These are phyloP conservation scores for Crotalus viridis DNA, from an alignment of 2,113 vertebrate genomes.

Conservation along the genomic window DNA sequence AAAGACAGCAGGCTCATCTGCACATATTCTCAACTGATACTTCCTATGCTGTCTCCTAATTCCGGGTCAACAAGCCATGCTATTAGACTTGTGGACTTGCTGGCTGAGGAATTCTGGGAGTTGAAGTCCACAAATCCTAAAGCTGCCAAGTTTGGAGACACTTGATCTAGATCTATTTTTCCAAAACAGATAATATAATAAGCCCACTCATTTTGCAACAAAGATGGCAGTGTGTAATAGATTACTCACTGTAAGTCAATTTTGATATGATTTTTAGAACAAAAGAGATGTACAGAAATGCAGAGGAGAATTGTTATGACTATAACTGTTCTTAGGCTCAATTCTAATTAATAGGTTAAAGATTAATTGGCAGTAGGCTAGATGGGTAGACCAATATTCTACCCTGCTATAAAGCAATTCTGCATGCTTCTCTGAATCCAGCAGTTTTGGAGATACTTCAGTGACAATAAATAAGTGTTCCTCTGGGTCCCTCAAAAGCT, in stretches of 20 bases:
- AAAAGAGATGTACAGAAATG: neutral
- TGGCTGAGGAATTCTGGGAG: neutral
- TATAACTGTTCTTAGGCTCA: neutral
- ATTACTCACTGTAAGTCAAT: neutral
- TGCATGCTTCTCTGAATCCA: neutral
- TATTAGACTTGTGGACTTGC: neutral
- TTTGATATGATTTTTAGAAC: neutral
- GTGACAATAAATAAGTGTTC: neutral
- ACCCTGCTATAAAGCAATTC: neutral
- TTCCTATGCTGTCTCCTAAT: too few relatives aligned
- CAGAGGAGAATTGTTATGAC: neutral
- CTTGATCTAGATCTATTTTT: neutral
- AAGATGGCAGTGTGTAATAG: neutral
- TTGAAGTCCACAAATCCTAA: too few relatives aligned
- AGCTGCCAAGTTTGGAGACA: neutral
- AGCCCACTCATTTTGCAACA: neutral
- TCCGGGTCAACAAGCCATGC: neutral
- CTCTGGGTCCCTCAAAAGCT: neutral
- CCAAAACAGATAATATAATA: neutral
- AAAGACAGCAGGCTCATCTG: too few relatives aligned
- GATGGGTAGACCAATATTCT: neutral
- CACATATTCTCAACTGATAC: too few relatives aligned
- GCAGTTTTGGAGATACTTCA: neutral
- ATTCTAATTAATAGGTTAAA: neutral
- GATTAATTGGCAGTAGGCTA: too few relatives aligned